Evolutionary conservation across 2,888 invertebrate species (phyloP), one percentile per base, ranked within the genome.

Genomic region (Caenorhabditis sp.): DNA sequence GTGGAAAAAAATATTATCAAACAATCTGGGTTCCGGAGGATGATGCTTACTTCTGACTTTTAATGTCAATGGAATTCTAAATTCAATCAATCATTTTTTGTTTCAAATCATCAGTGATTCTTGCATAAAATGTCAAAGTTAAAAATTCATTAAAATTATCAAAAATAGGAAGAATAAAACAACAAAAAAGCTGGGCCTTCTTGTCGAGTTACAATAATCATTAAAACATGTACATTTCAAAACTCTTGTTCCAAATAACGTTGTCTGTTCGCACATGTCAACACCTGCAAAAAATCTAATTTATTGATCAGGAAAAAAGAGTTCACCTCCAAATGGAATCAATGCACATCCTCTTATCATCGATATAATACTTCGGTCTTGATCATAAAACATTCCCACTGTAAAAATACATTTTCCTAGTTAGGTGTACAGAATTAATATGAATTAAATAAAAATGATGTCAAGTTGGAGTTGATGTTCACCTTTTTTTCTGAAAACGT

Each of bases 331-430:
- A 19, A 86, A 66, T 10, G 86, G 86, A 4, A 86, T 54, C 21
- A 86, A 23, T 8, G 83, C 80, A 65, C 86, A 86, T 26, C 86
- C 86, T 53, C 86, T 66, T 12, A 83, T 74, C 79, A 86, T 83
- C 0, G 84, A 83, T 5, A 85, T 74, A 19, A 86, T 77, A 23
- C 76, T 69, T 23, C 81, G 54, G 43, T 84, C 83, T 49, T 84
- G 83, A 43, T 86, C 81, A 43, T 81, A 78, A 54, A 79, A 84
- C 75, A 84, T 86, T 8, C 86, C 86, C 81, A 86, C 86, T 86
- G 66, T 72, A 85, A 75, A 43, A 3, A 23, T 3, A 23, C 3
- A 5, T 36, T 36, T 36, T 36, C n/a, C 12, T 36, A 12, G 5
- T 36, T 36, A 26, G 17, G 58, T 24, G 23, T 21, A 58, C 31